Evolutionary conservation across 1,140 invertebrate species (phyloP).

Genomic region (Muscidifurax raptorellus): DNA sequence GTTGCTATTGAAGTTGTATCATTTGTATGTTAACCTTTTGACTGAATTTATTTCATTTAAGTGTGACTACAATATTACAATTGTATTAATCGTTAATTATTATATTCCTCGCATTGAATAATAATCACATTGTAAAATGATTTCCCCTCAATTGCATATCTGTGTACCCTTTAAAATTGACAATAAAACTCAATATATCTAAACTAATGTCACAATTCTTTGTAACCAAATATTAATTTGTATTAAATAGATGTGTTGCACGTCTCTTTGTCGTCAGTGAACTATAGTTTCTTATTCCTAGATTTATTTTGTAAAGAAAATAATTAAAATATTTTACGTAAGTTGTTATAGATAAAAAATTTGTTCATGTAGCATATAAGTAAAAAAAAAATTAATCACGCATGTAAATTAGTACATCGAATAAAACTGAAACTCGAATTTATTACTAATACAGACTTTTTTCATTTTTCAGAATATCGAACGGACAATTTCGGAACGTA

Average conservation of each 20-base stretch:
- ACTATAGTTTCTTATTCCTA: background rate
- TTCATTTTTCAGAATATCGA: slow-evolving; percentile 11
- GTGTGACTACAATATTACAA: background rate
- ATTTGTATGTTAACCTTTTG: background rate
- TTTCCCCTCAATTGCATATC: background rate
- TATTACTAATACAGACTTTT: background rate
- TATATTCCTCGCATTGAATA: background rate
- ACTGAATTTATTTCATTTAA: background rate
- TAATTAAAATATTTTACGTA: no score
- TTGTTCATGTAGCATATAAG: background rate
- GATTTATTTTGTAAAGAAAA: no score
- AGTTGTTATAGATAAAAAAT: background rate
- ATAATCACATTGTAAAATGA: no score
- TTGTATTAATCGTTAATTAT: background rate
- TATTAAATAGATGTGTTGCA: background rate
- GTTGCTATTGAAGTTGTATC: background rate
- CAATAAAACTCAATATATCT: background rate
- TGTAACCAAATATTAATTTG: background rate
- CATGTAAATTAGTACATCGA: background rate
- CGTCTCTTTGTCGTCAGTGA: background rate
- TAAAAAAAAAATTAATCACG: background rate
- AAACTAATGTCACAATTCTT: background rate
- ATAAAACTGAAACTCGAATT: background rate
- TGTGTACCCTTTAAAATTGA: background rate
- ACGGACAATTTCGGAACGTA: background rate